Evolutionary conservation across 2,888 invertebrate genomes (phyloP), one percentile per base, ranked within the genome.

Genomic region (Platypus cylindrus): DNA sequence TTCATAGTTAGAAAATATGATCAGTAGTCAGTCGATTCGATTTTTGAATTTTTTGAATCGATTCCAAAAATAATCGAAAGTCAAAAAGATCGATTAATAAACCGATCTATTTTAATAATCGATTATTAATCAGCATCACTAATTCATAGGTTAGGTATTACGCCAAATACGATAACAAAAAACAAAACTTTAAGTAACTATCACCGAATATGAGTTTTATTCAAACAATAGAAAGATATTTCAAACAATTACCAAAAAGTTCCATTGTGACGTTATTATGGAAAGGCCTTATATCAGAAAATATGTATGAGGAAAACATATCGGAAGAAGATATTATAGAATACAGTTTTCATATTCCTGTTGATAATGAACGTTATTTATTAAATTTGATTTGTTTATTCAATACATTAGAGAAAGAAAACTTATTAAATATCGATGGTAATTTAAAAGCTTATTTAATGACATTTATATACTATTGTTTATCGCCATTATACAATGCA

Each of bases 331-430:
- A 41, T 13, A 25, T 48, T 16, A 46, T 48, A 26, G 48, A 48
- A 34, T 50, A 48, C 26, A 48, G 45, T 25, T 46, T 48, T 30
- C 48, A 50, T 22, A 45, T 45, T 34, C 48, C 49, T 20, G 46
- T 50, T 16, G 49, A 50, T 36, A 44, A 46, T 20, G 45, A 47
- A 33, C 17, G 36, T 30, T 50, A 46, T 37, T 36, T 50, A 12
- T 41, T 42, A 37, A 43, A 45, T 13, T 35, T 48, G 14, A 37
- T 36, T 32, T 25, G 40, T 22, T 45, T 46, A 37, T 50, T 44
- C 37, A 44, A 48, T 29, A 32, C 31, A 5, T 27, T 40, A 8
- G 22, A 39, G 27, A 48, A 48, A 32, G 46, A 48, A 24, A 35
- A 46, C 17, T 33, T 50, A 5, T 41, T 44, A 23, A 42, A 37